Evolutionary conservation across 2,888 invertebrate genomes (phyloP).

Genomic region (Acanthosepion pharaonis): DNA sequence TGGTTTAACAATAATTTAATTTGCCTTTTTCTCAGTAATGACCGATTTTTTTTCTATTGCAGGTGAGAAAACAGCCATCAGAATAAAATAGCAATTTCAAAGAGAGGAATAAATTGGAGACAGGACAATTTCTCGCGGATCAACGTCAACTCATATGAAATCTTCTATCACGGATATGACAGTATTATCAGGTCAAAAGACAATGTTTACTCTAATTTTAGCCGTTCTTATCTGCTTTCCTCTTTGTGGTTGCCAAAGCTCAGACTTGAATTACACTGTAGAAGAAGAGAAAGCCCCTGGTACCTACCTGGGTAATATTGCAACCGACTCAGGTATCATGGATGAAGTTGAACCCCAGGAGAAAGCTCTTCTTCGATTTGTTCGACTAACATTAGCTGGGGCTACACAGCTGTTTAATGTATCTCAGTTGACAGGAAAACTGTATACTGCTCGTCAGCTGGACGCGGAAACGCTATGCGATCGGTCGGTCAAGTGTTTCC

Average conservation of each 20-base stretch:
- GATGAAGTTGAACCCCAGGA: neutral
- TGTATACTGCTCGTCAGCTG: neutral
- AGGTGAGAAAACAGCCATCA: neutral
- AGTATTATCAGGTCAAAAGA: neutral
- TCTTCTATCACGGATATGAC: neutral
- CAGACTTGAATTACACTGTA: neutral
- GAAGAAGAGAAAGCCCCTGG: neutral
- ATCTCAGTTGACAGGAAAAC: neutral
- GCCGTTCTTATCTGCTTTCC: neutral
- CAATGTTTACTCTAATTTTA: neutral
- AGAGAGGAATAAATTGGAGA: neutral
- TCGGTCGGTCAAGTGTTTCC: neutral
- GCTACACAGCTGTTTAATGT: neutral
- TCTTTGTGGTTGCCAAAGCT: neutral
- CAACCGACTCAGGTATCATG: neutral
- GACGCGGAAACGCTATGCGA: neutral
- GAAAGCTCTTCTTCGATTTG: neutral
- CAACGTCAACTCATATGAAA: neutral
- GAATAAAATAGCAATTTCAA: neutral
- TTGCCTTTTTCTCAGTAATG: no score
- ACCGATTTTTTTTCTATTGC: neutral
- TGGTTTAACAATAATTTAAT: no score
- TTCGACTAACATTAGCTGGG: neutral
- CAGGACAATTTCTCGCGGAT: neutral
- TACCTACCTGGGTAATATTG: neutral